A percentile compares a stretch with the other conserved stretches of the same genome.
These are phyloP conservation scores for Dendropsophus ebraccatus DNA, from an alignment of 2,113 vertebrate genomes.

Conservation along the genomic window DNA sequence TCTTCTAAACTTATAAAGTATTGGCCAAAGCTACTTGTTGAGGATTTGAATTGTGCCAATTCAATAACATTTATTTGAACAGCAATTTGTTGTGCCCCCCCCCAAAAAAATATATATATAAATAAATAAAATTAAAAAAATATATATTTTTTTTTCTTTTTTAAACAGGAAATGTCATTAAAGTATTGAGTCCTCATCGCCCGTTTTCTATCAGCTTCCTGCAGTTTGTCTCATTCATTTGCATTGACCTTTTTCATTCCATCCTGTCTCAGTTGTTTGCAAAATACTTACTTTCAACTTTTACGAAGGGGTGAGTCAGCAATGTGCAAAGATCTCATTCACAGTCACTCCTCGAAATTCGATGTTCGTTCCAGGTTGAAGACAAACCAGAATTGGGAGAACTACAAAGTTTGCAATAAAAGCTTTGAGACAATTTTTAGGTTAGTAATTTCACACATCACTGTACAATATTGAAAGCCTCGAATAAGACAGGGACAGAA, in stretches of 20 bases:
- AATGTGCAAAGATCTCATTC: slow-evolving; percentile 53
- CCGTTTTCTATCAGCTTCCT: slow-evolving; percentile 27
- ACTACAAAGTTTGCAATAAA: slow-evolving; percentile 59
- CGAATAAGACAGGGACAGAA: slow-evolving; percentile 45
- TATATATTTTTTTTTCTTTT: too few relatives aligned
- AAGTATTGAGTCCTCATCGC: slow-evolving; percentile 39
- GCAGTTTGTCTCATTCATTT: slow-evolving; percentile 44
- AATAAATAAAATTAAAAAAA: neutral
- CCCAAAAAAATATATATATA: too few relatives aligned
- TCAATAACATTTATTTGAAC: neutral
- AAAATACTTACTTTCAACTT: slow-evolving; percentile 30
- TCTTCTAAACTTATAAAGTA: neutral
- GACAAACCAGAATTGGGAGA: slow-evolving; percentile 56
- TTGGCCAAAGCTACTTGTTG: neutral
- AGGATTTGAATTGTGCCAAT: neutral
- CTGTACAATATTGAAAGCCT: slow-evolving; percentile 59
- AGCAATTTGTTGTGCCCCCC: too few relatives aligned
- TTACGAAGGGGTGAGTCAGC: slow-evolving; percentile 43
- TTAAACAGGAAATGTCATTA: too few relatives aligned
- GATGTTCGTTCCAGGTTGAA: slow-evolving; percentile 50
- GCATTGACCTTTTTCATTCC: slow-evolving; percentile 32
- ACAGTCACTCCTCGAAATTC: slow-evolving; percentile 46
- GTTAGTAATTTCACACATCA: slow-evolving; percentile 60
- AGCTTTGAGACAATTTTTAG: slow-evolving; percentile 57
- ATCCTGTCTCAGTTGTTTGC: slow-evolving; percentile 33